phyloP scores from a whole-genome alignment of 2,888 invertebrate genomes.

The Acleris cristana region DNA sequence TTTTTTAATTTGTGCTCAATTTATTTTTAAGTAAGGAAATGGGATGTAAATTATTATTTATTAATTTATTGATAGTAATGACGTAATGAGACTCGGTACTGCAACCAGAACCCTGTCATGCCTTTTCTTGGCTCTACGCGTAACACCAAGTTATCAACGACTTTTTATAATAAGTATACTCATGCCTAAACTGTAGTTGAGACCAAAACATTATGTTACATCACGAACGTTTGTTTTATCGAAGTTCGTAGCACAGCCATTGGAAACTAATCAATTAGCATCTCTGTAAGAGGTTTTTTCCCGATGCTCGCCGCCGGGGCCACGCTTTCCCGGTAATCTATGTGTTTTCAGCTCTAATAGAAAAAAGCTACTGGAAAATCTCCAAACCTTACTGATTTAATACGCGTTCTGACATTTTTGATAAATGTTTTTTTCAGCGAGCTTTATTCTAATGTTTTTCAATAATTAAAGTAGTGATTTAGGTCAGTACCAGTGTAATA shows the following conservation, averaged over 20 bases:
- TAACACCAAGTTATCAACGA: too few relatives aligned
- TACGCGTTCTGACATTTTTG: conserved; percentile 19
- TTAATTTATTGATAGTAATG: neutral
- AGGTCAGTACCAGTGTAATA: neutral
- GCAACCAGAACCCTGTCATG: too few relatives aligned
- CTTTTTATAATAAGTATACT: too few relatives aligned
- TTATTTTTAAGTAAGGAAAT: neutral
- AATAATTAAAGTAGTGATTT: too few relatives aligned
- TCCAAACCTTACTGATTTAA: conserved; percentile 46
- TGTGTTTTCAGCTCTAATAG: conserved; percentile 43
- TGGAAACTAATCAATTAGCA: conserved; percentile 45
- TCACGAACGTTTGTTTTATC: conserved; percentile 29
- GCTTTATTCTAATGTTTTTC: too few relatives aligned
- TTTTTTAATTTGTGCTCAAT: neutral
- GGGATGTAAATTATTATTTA: neutral
- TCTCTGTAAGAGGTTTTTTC: conserved; percentile 39
- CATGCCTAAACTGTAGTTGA: neutral
- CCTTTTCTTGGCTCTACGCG: too few relatives aligned
- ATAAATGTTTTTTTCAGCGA: conserved; percentile 15
- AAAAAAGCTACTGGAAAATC: conserved; percentile 45
- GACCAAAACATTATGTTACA: conserved; percentile 11
- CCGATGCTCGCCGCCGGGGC: conserved; percentile 33
- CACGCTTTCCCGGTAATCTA: conserved; percentile 39
- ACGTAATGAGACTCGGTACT: neutral
- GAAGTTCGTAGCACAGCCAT: conserved; percentile 25